A percentile compares a stretch with the other conserved stretches of the same genome.
Evolutionary conservation across 1,140 invertebrate species (phyloP).

Genomic region (Daktulosphaira vitifoliae): DNA sequence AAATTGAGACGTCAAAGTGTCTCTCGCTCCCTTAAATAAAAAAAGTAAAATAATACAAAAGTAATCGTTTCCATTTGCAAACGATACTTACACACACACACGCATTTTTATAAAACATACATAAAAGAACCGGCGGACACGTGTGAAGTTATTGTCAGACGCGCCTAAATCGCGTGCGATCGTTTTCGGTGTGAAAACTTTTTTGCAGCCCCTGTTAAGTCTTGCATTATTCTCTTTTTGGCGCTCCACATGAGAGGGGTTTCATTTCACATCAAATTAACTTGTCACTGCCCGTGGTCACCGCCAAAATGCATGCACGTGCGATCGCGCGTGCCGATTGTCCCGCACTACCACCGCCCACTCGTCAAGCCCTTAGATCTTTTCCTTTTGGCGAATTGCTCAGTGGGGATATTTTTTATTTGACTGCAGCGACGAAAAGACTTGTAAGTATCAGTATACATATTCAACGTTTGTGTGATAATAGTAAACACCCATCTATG

Average conservation of each 20-base stretch:
- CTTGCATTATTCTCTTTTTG: not conserved
- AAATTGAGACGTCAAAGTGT: constrained; percentile 26
- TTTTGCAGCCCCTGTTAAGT: constrained; percentile 5
- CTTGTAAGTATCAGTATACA: too few species aligned
- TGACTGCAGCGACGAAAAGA: not conserved
- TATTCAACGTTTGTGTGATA: too few species aligned
- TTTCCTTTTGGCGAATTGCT: not conserved
- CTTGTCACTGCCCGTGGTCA: constrained; percentile 4
- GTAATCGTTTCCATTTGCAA: constrained; percentile 24
- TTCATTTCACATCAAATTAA: constrained; percentile 32
- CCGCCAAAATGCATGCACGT: not conserved
- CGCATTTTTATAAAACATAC: not conserved
- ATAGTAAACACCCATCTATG: too few species aligned
- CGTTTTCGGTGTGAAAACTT: constrained; percentile 33
- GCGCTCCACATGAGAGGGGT: not conserved
- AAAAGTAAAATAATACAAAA: not conserved
- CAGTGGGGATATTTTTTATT: not conserved
- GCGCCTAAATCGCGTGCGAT: not conserved
- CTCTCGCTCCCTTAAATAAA: constrained; percentile 2
- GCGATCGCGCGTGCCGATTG: constrained; percentile 12
- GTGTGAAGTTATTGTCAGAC: constrained; percentile 30
- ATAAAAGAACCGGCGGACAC: constrained; percentile 33
- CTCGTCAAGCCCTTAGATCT: not conserved
- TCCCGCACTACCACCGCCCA: not conserved
- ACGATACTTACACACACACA: constrained; percentile 9